phyloP scores from a whole-genome alignment of 1,140 invertebrate species.

The Zaprionus camerounensis region DNA sequence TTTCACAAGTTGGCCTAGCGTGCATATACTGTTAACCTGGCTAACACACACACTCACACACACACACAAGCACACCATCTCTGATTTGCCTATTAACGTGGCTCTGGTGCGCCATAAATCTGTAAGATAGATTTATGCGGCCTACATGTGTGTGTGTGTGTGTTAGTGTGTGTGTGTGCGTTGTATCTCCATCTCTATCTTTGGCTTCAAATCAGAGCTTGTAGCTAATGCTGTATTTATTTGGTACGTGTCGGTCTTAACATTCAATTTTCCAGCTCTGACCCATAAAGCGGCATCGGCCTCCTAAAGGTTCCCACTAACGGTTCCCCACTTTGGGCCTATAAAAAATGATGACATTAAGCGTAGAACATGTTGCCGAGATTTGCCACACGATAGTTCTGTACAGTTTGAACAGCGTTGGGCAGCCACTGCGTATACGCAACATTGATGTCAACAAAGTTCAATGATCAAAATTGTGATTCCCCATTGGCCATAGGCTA shows the following conservation, averaged over 20 bases:
- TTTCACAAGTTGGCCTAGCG: conserved; percentile 54
- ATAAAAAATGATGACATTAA: conserved; percentile 36
- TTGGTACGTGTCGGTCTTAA: conserved; percentile 61
- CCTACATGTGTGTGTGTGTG: conserved; percentile 20
- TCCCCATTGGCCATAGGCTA: conserved; percentile 58
- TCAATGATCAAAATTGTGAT: conserved; percentile 41
- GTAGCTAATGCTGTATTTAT: conserved; percentile 12
- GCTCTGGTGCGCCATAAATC: conserved; percentile 72
- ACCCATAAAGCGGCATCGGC: conserved; percentile 26
- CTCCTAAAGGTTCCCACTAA: not conserved
- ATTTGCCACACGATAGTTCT: conserved; percentile 28
- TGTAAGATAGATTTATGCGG: conserved; percentile 67
- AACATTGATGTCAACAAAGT: conserved; percentile 27
- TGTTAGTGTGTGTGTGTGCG: not conserved
- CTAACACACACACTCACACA: conserved; percentile 21
- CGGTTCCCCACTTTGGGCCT: conserved; percentile 13
- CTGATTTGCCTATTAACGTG: conserved; percentile 78
- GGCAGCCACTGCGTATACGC: conserved; percentile 56
- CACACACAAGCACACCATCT: conserved; percentile 4
- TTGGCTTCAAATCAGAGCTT: not conserved
- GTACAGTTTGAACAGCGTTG: not conserved
- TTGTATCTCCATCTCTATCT: conserved; percentile 7
- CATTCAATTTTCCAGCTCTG: conserved; percentile 65
- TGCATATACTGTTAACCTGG: conserved; percentile 27
- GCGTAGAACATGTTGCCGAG: conserved; percentile 28